Base-by-base conservation (phyloP, 2,113 vertebrate genomes). In the Myocastor coypus region DNA sequence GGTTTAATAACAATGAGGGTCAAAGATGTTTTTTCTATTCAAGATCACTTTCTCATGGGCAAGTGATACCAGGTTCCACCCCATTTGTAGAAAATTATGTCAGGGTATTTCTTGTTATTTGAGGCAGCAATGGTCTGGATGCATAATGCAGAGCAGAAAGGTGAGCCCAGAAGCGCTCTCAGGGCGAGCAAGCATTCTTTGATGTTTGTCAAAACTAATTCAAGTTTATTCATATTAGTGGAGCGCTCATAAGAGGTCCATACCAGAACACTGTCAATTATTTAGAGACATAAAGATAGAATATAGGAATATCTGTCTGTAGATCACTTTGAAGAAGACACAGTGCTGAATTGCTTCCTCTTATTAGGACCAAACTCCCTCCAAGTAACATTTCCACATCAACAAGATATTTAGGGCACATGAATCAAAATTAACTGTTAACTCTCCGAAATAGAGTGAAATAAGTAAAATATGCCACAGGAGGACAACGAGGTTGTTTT, bases 301-400 rank as follows among this genome's bases (percentile, higher is more conserved):
- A 0, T 30, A 32, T 52, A 87, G 83, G 46, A 20, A 59, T 28
- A 6, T 32, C 66, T 92, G 32, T 63, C 20, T 75, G 8, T 55
- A 89, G 37, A 78, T 71, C 46, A 2, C 59, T 87, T 81, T 77
- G 22, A 92, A 87, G 90, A 88, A 88, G 24, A 28, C 2, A 87
- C 4, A 13, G 28, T 71, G 37, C 40, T 90, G 34, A 85, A 75
- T 50, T 42, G 57, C 32, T 8, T 86, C 28, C 46, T 46, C 8
- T 77, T 83, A 1, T 71, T 80, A 37, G 14, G 26, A 52, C 50
- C 68, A 97, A 40, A 17, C 8, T n/a, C 32, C 40, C 84, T 19
- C 32, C 3, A 73, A 63, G 73, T 68, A 75, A 64, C 90, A 9
- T 92, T 97, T 92, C 71, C 46, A 86, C 37, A 34, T 83, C 40